Conservation (phyloP, 1,140 invertebrate genomes). For the Ganaspis sp. region DNA sequence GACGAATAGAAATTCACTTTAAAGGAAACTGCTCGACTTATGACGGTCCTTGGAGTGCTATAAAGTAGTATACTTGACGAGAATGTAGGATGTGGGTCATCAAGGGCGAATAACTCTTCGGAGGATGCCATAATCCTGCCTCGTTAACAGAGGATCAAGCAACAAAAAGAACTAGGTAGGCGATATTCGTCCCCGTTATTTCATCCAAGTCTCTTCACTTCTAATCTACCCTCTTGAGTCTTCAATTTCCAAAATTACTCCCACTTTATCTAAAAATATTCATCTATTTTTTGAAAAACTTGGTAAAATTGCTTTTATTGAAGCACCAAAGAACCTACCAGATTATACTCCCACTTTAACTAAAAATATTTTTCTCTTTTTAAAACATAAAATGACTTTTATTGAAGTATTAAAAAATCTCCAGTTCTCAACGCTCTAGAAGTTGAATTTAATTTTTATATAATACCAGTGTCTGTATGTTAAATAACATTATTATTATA, state of each 20-base stretch:
- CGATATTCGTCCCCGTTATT: not conserved
- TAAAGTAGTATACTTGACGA: not conserved
- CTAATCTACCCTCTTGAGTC: slow-evolving; percentile 15
- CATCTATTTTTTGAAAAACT: not conserved
- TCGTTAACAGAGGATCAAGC: slow-evolving; percentile 25
- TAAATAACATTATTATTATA: too few species aligned
- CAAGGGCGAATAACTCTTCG: slow-evolving; percentile 12
- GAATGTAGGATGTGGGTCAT: slow-evolving; percentile 24
- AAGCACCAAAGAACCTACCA: too few species aligned
- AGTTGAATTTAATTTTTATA: too few species aligned
- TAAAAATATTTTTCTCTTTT: too few species aligned
- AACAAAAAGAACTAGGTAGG: not conserved
- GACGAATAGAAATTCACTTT: not conserved
- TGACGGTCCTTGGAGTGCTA: slow-evolving; percentile 11
- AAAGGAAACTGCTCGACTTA: not conserved
- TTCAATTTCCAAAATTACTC: slow-evolving; percentile 12
- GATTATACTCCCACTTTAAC: too few species aligned
- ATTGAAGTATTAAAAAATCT: too few species aligned
- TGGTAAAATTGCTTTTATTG: not conserved
- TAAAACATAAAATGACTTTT: too few species aligned
- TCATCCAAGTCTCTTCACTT: slow-evolving; percentile 17
- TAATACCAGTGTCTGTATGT: too few species aligned
- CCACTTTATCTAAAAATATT: not conserved
- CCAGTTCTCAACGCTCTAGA: too few species aligned
- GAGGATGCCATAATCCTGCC: slow-evolving; percentile 26